phyloP scores from a whole-genome alignment of 1,140 invertebrate genomes.

The Trichonephila clavipes region DNA sequence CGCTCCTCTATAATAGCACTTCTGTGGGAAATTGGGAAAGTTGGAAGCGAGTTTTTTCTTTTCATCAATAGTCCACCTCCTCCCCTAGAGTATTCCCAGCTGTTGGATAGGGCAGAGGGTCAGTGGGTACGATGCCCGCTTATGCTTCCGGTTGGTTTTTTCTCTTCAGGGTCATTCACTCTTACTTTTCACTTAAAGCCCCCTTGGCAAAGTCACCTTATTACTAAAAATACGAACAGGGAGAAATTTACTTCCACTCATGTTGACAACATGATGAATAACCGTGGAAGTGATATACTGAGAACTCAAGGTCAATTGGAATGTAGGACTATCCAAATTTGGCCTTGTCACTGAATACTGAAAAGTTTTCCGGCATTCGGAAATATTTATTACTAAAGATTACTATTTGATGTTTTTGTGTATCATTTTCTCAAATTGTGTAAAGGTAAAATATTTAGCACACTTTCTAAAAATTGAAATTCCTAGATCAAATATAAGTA shows the following conservation, averaged over 20 bases:
- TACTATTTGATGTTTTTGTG: not conserved
- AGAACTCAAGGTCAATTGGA: not conserved
- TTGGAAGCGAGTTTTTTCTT: conserved; percentile 46
- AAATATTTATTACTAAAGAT: not conserved
- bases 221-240: conserved; percentile 12
- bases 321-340: not conserved
- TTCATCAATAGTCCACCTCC: conserved; percentile 41
- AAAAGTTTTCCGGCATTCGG: conserved; percentile 1
- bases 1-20: conserved; percentile 24
- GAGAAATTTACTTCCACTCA: not conserved
- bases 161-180: conserved; percentile 44
- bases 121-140: conserved; percentile 56
- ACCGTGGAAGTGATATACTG: not conserved
- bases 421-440: not conserved
- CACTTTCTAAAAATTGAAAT: too few relatives aligned
- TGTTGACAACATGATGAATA: not conserved
- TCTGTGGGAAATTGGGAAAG: conserved; percentile 62
- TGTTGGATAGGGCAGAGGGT: conserved; percentile 56
- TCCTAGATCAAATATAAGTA: too few relatives aligned
- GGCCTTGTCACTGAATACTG: not conserved
- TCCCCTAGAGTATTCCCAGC: conserved; percentile 39
- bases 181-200: not conserved
- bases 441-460: not conserved
- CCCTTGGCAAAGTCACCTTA: conserved; percentile 40
- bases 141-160: conserved; percentile 48